Conservation (phyloP, 2,888 invertebrate species). For the Palloptera scutellata region DNA sequence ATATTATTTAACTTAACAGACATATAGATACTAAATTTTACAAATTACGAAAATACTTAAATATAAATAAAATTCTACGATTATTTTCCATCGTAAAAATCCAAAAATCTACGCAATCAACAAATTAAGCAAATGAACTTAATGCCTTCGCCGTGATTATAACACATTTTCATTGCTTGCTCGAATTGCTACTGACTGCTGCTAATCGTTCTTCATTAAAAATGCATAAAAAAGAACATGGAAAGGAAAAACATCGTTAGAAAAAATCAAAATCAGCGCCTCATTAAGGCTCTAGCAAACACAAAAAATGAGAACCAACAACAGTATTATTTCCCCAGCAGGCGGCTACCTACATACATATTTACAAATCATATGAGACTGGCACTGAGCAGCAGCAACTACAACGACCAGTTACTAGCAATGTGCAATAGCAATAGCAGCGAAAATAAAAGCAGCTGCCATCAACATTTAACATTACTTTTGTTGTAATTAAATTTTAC, state of each 20-base stretch:
- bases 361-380: no score
- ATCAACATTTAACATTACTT: neutral
- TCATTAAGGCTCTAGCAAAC: conserved; percentile 10
- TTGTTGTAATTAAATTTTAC: conserved; percentile 5
- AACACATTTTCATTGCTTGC: conserved; percentile 1
- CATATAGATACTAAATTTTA: no score
- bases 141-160: neutral
- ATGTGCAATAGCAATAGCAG: neutral
- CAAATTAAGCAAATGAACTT: neutral
- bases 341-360: no score
- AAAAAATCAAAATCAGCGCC: conserved; percentile 11
- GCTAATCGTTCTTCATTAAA: conserved; percentile 26
- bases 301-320: neutral
- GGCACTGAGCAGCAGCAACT: no score
- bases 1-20: no score
- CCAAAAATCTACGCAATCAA: no score
- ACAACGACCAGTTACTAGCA: no score
- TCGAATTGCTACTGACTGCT: neutral
- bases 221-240: neutral
- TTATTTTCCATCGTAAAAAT: no score
- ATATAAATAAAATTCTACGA: no score
- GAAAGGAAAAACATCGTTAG: conserved; percentile 1
- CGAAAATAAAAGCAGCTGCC: neutral
- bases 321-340: neutral
- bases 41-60: no score